phyloP scores from a whole-genome alignment of 2,888 invertebrate genomes.

The Agrochola litura region DNA sequence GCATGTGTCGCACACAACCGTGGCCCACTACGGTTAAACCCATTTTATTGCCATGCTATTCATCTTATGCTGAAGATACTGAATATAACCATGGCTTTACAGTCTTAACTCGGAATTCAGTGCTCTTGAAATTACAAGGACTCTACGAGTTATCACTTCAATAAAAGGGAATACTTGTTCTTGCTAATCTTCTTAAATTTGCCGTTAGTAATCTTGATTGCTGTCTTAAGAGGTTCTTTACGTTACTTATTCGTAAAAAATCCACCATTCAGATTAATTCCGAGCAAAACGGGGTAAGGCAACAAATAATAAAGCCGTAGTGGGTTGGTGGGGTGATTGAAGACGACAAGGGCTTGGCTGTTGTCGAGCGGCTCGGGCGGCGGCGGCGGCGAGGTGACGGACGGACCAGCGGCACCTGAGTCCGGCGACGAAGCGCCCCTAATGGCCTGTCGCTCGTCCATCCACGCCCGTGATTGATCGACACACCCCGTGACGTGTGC shows the following conservation, averaged over 20 bases:
- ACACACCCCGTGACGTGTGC: slow-evolving; percentile 84
- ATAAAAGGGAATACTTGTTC: slow-evolving; percentile 23
- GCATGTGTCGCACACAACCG: slow-evolving; percentile 70
- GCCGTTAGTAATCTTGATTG: slow-evolving; percentile 2
- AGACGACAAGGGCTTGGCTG: slow-evolving; percentile 73
- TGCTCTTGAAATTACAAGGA: slow-evolving; percentile 26
- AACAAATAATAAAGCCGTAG: slow-evolving; percentile 58
- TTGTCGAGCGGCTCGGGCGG: slow-evolving; percentile 57
- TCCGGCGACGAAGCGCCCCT: slow-evolving; percentile 79
- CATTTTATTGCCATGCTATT: slow-evolving; percentile 71
- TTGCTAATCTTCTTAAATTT: slow-evolving; percentile 1
- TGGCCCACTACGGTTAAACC: slow-evolving; percentile 65
- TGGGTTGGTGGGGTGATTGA: slow-evolving; percentile 75
- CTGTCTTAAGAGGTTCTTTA: not conserved
- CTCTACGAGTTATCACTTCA: slow-evolving; percentile 20
- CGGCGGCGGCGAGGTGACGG: slow-evolving; percentile 64
- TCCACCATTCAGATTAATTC: not conserved
- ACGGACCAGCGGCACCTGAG: slow-evolving; percentile 79
- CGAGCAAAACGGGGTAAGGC: slow-evolving; percentile 30
- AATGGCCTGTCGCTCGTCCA: slow-evolving; percentile 89
- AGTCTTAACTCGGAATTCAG: slow-evolving; percentile 11
- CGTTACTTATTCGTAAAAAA: slow-evolving; percentile 3
- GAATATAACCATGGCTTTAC: slow-evolving; percentile 7
- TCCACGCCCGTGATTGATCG: slow-evolving; percentile 88
- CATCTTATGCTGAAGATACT: slow-evolving; percentile 64